Evolutionary conservation across 2,113 vertebrate species (phyloP), one percentile per base, ranked within the genome.

Genomic region (Rafetus swinhoei): DNA sequence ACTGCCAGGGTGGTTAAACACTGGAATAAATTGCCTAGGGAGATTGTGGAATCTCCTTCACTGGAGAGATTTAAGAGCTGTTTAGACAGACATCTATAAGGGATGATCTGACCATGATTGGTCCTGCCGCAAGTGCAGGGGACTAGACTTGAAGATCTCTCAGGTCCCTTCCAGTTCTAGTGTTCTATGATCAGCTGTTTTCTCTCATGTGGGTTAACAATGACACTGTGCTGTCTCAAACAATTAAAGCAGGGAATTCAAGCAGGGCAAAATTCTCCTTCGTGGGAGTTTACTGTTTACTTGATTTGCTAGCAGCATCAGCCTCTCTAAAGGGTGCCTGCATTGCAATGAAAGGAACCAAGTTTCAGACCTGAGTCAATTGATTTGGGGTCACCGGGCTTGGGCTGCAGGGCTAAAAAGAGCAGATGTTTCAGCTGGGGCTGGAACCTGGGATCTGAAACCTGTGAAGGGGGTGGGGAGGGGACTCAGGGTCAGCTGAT

Each of bases 141-240:
- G 45, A 45, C 45, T 45, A 45, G 45, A 45, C 45, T 45, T 45
- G 45, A 45, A 6, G 45, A 45, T 45, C 45, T 45, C 45, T 45
- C 6, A 45, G 6, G 45, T 45, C 6, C 45, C 45, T 45, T 6
- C 6, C 45, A 45, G 45, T 45, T 45, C 45, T 45, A 45, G 45
- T 45, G 45, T 45, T 45, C 45, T 45, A 7, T 45, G 45, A 45
- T 45, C 93, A 94, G 91, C 93, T 97, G 92, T 94, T 96, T 97
- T 92, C 59, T 81, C 93, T 94, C 2, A 0, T 82, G 1, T 0
- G 0, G 86, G 82, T 89, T 90, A 89, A 84, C 88, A 89, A 76
- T 27, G 56, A 84, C 84, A 82, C 29, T 95, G 59, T 87, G 84
- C 83, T 92, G 52, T 92, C 82, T 87, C 88, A 94, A 89, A 93